Base-by-base conservation (phyloP, 2,888 invertebrate genomes). In the Horisme vitalbata region DNA sequence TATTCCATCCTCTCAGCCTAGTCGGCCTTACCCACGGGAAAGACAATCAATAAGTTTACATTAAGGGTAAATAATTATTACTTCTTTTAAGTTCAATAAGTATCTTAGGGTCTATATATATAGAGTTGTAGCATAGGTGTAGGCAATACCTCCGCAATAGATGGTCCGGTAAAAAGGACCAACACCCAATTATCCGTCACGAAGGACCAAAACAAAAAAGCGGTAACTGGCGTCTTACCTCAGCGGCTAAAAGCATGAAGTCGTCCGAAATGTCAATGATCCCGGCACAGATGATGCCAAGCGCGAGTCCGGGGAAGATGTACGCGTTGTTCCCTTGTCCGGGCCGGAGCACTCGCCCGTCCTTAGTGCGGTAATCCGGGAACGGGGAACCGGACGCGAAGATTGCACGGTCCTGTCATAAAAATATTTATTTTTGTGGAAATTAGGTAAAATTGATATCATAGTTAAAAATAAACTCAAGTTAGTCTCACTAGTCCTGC, bases 321-420 rank as follows among this genome's bases (percentile, higher is more conserved):
- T 99, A 99, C 0, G 98, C 94, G 88, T 99, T 99, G 89, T 99
- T 99, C 48, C 99, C 99, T 85, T 99, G 99, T 0, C 99, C 99
- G 0, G 99, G 98, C 68, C 93, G 85, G 76, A 93, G 94, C 5
- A 93, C 93, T 75, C 95, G 94, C 0, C 96, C 97, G 57, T 95
- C 93, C 74, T 90, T 90, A 46, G 94, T 91, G 38, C 91, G 93
- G 46, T 97, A 96, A 0, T 97, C 95, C 35, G 93, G 92, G 87
- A 99, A 99, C 8, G 99, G 99, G 14, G 98, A 98, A 12, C 99
- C 99, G 50, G 97, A 97, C 13, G 99, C 98, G 88, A 99, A 99
- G 52, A 99, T 92, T 39, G 95, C 96, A 51, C 93, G 94, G 24
- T 99, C 99, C 95, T 97, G 75, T 7, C 20, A 11, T 10, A 39